Evolutionary conservation across 2,797 vertebrate genomes (phyloP).

Genomic region (Sorex maritimensis): DNA sequence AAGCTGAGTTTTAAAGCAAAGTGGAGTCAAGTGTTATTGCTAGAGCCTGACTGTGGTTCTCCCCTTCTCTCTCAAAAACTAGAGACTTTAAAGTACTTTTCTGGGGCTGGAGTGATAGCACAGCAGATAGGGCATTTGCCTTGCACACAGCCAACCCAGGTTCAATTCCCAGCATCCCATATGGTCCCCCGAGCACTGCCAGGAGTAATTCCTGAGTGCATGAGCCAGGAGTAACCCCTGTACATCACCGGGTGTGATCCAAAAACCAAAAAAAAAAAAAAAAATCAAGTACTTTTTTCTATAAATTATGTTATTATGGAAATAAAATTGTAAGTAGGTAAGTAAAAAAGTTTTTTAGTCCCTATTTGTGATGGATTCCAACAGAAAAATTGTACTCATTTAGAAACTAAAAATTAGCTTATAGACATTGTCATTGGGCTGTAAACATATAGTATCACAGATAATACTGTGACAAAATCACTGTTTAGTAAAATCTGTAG

Average conservation of each 20-base stretch:
- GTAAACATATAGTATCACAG: not conserved
- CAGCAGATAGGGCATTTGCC: no score
- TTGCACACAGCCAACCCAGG: no score
- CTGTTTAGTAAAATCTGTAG: conserved; percentile 57
- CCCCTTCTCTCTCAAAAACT: not conserved
- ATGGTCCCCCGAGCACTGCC: no score
- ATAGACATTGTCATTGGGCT: not conserved
- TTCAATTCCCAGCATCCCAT: no score
- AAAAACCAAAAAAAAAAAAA: no score
- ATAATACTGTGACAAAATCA: not conserved
- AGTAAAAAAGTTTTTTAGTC: conserved; percentile 8
- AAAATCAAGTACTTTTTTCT: not conserved
- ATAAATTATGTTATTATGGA: conserved; percentile 40
- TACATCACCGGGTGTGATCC: no score
- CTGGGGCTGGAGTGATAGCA: no score
- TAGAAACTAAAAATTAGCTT: conserved; percentile 39
- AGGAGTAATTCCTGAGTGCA: no score
- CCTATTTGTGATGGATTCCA: not conserved
- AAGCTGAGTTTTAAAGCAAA: not conserved
- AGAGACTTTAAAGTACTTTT: conserved; percentile 3
- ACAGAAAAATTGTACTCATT: conserved; percentile 25
- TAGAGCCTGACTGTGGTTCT: not conserved
- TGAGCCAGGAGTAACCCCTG: no score
- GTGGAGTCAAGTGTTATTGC: not conserved
- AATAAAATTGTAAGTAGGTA: conserved; percentile 52